These are phyloP conservation scores for Sebastes kiyomatsui DNA, from an alignment of 2,797 vertebrate species.

Conservation along the genomic window DNA sequence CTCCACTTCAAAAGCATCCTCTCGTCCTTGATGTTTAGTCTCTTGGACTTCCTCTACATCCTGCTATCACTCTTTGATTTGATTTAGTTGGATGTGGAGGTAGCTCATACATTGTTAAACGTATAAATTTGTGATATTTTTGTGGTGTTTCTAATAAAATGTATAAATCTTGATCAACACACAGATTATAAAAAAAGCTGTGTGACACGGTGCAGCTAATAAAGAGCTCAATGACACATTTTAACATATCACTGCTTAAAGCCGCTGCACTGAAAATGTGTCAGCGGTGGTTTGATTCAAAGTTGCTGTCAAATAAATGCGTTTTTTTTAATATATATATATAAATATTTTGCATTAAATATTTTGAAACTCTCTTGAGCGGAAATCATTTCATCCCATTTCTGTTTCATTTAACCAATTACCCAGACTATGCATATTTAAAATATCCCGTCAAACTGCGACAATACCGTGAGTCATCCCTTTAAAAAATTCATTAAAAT, in stretches of 20 bases:
- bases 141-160: slow-evolving; percentile 37
- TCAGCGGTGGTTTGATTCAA: slow-evolving; percentile 36
- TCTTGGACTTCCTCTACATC: slow-evolving; percentile 46
- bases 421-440: not conserved
- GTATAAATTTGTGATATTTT: slow-evolving; percentile 17
- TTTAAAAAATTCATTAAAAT: slow-evolving; percentile 59
- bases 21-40: slow-evolving; percentile 54
- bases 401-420: slow-evolving; percentile 5
- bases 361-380: not conserved
- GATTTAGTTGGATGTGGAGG: slow-evolving; percentile 8
- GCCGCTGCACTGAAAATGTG: slow-evolving; percentile 26
- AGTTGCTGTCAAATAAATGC: slow-evolving; percentile 8
- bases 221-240: not conserved
- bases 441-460: slow-evolving; percentile 10
- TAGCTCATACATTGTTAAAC: not conserved
- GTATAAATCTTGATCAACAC: slow-evolving; percentile 8
- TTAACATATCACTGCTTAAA: not conserved
- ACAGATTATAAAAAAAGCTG: not conserved
- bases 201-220: slow-evolving; percentile 15
- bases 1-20: slow-evolving; percentile 43
- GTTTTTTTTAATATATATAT: slow-evolving; percentile 18
- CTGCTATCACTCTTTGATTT: slow-evolving; percentile 9
- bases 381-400: not conserved
- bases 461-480: slow-evolving; percentile 54
- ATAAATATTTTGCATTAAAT: slow-evolving; percentile 63